Evolutionary conservation across 2,888 invertebrate species (phyloP), one percentile per base, ranked within the genome.

Genomic region (Plebejus anna): DNA sequence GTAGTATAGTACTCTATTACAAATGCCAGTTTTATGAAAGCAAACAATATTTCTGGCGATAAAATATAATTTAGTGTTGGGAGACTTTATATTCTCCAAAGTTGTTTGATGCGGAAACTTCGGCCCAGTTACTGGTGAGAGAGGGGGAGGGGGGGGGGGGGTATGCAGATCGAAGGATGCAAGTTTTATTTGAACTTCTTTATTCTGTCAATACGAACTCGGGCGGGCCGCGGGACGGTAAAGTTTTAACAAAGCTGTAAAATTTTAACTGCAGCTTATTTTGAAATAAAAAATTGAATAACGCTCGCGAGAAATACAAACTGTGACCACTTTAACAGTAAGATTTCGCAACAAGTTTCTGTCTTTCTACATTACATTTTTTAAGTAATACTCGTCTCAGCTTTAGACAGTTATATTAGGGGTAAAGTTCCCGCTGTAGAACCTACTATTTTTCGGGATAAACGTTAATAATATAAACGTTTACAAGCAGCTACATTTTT

Each of bases 201-300:
- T 66, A 66, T 66, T 66, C 66, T 13, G 66, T 66, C 66, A 66
- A 66, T 66, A 66, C 16, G 32, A 32, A 61, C 61, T 36, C 66
- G 13, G 66, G 32, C 32, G 36, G 32, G 66, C 28, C 66, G 36
- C 13, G 66, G 16, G 66, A 66, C 66, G 66, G 13, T 13, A 4
- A 36, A 66, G 66, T 66, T 66, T 66, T 66, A 66, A 66, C 66
- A 66, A 66, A 32, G 66, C 66, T 6, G 66, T 66, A 36, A 66
- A 66, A 66, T 66, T 32, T 66, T 66, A 32, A 66, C 32, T 66
- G 66, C 32, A 36, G 5, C 13, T 66, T 66, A 32, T 66, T 66
- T 66, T 66, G 11, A 36, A 5, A 66, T 16, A 66, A 66, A 66
- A 16, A 66, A 66, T 13, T 32, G 5, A 66, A 66, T 66, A 36